Conservation (phyloP, 1,140 invertebrate species). For the Aradophagus sp. region DNA sequence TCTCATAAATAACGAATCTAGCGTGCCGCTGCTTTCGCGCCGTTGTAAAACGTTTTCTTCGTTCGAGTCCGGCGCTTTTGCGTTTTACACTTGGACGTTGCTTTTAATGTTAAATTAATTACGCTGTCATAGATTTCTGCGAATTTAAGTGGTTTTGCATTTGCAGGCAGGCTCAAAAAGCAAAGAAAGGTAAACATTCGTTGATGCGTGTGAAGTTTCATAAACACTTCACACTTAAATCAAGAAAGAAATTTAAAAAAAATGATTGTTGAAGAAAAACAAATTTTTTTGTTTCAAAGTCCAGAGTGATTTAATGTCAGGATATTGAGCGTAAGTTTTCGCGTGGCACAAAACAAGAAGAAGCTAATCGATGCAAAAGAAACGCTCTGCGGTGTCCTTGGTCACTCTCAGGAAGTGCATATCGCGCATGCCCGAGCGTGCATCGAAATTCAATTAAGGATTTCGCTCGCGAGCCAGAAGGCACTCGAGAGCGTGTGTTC, state of each 20-base stretch:
- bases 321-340: constrained; percentile 27
- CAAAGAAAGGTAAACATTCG: too few relatives aligned
- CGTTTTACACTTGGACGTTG: too few relatives aligned
- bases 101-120: too few relatives aligned
- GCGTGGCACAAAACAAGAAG: constrained; percentile 46
- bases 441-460: constrained; percentile 61
- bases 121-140: too few relatives aligned
- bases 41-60: too few relatives aligned
- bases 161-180: too few relatives aligned
- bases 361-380: constrained; percentile 57
- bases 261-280: background rate
- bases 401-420: constrained; percentile 58
- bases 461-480: constrained; percentile 56
- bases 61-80: too few relatives aligned
- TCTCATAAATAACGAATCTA: too few relatives aligned
- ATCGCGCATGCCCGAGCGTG: constrained; percentile 55
- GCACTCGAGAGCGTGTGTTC: constrained; percentile 49
- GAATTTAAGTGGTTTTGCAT: too few relatives aligned
- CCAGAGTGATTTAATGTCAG: constrained; percentile 22
- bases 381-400: constrained; percentile 54
- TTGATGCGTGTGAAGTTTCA: too few relatives aligned
- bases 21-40: too few relatives aligned
- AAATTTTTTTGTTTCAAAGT: constrained; percentile 14
- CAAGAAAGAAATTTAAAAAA: background rate
- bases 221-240: too few relatives aligned